A percentile compares a stretch with the other conserved stretches of the same genome.
Evolutionary conservation across 2,797 vertebrate species (phyloP).

Genomic region (Gymnothorax javanicus): DNA sequence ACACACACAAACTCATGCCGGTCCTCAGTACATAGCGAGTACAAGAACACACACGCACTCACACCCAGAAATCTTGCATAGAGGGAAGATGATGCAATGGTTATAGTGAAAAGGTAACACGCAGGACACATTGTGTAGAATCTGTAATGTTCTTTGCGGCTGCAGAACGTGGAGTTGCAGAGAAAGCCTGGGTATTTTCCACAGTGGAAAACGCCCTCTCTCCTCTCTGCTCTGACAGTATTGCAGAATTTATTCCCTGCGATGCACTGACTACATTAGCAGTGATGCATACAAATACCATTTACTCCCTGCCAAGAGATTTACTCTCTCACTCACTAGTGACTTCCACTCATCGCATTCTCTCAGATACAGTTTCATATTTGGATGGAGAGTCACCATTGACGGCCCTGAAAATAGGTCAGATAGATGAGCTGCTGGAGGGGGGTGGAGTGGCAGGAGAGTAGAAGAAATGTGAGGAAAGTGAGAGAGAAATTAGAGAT

Average conservation of each 20-base stretch:
- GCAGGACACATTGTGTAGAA: background rate
- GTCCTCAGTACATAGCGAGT: too few species aligned
- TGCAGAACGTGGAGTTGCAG: background rate
- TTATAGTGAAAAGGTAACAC: background rate
- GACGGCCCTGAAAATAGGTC: slow-evolving; percentile 11
- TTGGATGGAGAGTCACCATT: slow-evolving; percentile 47
- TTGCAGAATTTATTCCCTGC: slow-evolving; percentile 60
- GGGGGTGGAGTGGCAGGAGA: background rate
- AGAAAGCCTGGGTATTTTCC: background rate
- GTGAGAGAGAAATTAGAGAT: slow-evolving; percentile 1
- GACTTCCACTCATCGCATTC: slow-evolving; percentile 53
- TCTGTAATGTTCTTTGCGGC: background rate
- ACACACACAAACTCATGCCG: background rate
- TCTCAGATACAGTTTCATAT: slow-evolving; percentile 38
- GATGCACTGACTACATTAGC: slow-evolving; percentile 55
- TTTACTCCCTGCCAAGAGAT: slow-evolving; percentile 52
- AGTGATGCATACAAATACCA: slow-evolving; percentile 61
- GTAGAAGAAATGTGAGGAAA: background rate
- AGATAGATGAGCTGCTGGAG: background rate
- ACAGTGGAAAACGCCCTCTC: slow-evolving; percentile 25
- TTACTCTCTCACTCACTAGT: slow-evolving; percentile 25
- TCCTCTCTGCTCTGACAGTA: slow-evolving; percentile 22
- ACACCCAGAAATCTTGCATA: background rate
- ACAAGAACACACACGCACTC: too few species aligned
- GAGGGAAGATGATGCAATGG: background rate